Conservation (phyloP, 2,113 vertebrate species). For the Oreochromis niloticus region DNA sequence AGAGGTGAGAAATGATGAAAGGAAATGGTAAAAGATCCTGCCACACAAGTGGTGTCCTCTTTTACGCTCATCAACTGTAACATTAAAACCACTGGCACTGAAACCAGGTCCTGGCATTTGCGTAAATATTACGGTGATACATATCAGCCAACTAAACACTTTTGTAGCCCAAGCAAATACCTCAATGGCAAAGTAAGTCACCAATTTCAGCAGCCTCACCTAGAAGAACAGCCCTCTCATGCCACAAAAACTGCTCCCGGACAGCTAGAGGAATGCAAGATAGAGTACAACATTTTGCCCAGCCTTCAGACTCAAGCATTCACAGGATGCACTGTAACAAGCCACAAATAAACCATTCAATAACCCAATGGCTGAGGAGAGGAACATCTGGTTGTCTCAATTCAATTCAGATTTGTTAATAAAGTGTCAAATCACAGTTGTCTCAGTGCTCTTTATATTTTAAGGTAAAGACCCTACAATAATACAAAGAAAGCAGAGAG, state of each 20-base stretch:
- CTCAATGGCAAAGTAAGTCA: too few species aligned
- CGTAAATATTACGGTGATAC: background rate
- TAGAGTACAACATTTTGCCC: background rate
- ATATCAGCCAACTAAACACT: background rate
- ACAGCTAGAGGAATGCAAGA: background rate
- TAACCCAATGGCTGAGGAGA: background rate
- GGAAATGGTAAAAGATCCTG: rapidly evolving
- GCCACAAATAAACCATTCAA: background rate
- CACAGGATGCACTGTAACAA: background rate
- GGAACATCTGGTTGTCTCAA: background rate
- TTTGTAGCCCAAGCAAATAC: background rate
- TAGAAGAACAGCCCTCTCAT: background rate
- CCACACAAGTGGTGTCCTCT: background rate
- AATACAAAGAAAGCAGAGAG: background rate
- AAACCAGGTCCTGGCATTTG: background rate
- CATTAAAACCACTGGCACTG: background rate
- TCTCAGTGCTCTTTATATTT: background rate
- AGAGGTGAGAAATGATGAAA: background rate
- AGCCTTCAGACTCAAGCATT: rapidly evolving
- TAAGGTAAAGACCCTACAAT: background rate
- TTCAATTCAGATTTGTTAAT: background rate
- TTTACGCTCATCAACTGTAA: background rate
- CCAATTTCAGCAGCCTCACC: too few species aligned
- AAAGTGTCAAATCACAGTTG: background rate
- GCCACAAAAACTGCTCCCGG: background rate